Conservation (phyloP, 2,888 invertebrate species). For the Stenolophus ochropezus region DNA sequence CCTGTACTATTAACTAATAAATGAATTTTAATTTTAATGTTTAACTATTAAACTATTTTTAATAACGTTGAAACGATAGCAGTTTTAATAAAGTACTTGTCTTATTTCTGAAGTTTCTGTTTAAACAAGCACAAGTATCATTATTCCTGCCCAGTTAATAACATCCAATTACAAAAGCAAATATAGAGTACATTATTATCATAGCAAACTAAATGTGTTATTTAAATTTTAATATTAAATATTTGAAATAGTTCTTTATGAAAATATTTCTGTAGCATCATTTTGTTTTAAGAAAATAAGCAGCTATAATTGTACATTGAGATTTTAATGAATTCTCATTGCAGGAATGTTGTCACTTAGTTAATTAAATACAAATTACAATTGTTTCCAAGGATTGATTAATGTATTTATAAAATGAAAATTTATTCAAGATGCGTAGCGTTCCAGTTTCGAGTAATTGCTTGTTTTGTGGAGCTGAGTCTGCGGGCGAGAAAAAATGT, state of each 20-base stretch:
- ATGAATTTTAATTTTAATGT: too few relatives aligned
- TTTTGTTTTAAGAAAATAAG: constrained; percentile 1
- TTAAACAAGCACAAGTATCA: not conserved
- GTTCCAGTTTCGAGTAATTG: constrained; percentile 23
- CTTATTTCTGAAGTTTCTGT: not conserved
- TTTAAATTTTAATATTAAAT: constrained; percentile 16
- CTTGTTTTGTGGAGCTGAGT: constrained; percentile 16
- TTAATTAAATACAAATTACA: constrained; percentile 5
- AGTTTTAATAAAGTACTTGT: not conserved
- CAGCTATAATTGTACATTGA: not conserved
- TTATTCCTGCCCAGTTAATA: not conserved
- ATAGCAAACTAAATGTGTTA: not conserved
- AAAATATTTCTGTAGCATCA: not conserved
- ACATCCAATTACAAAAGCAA: not conserved
- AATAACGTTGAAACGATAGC: not conserved
- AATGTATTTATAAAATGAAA: constrained; percentile 16
- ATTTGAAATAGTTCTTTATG: constrained; percentile 8
- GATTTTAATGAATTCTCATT: not conserved
- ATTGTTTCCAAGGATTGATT: not conserved
- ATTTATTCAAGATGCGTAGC: constrained; percentile 5
- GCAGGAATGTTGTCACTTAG: not conserved
- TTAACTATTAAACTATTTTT: too few relatives aligned
- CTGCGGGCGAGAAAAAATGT: not conserved
- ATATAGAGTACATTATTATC: not conserved
- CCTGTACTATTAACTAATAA: too few relatives aligned